Conservation (phyloP, 2,888 invertebrate species). For the Epirrhoe alternata region DNA sequence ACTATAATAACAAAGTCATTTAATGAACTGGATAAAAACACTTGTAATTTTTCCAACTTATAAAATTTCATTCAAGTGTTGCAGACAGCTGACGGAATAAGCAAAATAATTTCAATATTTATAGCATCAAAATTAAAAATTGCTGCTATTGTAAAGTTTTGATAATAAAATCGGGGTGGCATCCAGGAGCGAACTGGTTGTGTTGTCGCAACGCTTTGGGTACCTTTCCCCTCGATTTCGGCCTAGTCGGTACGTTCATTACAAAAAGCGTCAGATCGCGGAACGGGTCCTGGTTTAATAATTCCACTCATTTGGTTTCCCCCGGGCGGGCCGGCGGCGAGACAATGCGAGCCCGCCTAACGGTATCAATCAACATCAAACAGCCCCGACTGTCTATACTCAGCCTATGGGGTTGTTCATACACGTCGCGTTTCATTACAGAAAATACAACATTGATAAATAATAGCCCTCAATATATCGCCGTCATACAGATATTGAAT, state of each 20-base stretch:
- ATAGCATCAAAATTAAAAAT: conserved; percentile 53
- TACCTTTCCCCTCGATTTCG: conserved; percentile 53
- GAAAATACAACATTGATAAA: conserved; percentile 38
- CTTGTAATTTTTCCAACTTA: neutral
- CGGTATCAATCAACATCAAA: conserved; percentile 86
- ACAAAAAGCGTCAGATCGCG: conserved; percentile 82
- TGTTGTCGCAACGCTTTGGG: conserved; percentile 52
- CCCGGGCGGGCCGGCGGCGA: conserved; percentile 64
- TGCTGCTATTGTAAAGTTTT: conserved; percentile 57
- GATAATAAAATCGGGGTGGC: conserved; percentile 60
- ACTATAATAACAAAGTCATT: too few species aligned
- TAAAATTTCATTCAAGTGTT: conserved; percentile 32
- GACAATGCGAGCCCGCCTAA: conserved; percentile 80
- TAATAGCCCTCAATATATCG: conserved; percentile 33
- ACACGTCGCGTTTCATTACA: conserved; percentile 46
- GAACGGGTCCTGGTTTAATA: conserved; percentile 78
- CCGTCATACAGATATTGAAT: conserved; percentile 39
- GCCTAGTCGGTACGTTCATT: conserved; percentile 72
- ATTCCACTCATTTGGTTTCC: conserved; percentile 82
- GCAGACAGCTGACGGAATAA: conserved; percentile 58
- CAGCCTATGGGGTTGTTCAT: conserved; percentile 66
- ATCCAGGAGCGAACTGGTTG: conserved; percentile 48
- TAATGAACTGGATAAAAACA: too few species aligned
- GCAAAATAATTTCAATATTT: conserved; percentile 43
- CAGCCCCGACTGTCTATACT: conserved; percentile 65